These are phyloP conservation scores for Picus viridis DNA, from an alignment of 2,797 vertebrate species.

Conservation along the genomic window DNA sequence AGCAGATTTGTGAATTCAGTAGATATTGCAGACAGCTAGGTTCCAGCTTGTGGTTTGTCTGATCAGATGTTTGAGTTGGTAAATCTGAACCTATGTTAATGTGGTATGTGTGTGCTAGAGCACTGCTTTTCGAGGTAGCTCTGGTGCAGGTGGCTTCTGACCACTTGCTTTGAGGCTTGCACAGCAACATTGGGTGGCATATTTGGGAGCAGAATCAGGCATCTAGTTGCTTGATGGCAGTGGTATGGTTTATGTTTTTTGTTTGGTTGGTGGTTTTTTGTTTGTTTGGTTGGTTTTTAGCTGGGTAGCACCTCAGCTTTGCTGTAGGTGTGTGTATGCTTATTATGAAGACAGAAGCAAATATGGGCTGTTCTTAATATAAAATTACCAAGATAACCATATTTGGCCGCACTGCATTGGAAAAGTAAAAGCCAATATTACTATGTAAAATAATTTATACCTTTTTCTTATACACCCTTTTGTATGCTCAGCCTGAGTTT, in stretches of 20 bases:
- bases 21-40: not conserved
- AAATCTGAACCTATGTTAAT: no score
- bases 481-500: not conserved
- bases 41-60: rapidly evolving
- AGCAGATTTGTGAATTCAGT: rapidly evolving
- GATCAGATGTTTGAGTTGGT: rapidly evolving
- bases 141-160: not conserved
- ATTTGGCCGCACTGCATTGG: not conserved
- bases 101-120: rapidly evolving
- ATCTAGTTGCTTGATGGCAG: not conserved
- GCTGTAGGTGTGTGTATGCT: not conserved
- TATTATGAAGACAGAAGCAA: not conserved
- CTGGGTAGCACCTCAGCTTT: not conserved
- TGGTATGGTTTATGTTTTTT: no score
- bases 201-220: rapidly evolving
- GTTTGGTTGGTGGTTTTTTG: no score
- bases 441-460: not conserved
- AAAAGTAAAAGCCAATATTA: not conserved
- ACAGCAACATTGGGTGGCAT: no score
- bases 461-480: rapidly evolving
- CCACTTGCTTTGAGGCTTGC: not conserved
- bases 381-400: not conserved
- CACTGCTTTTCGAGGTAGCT: not conserved
- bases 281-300: not conserved
- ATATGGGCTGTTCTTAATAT: not conserved